Evolutionary conservation across 1,140 invertebrate genomes (phyloP), one percentile per base, ranked within the genome.

Genomic region (Lysiphlebus fabarum): DNA sequence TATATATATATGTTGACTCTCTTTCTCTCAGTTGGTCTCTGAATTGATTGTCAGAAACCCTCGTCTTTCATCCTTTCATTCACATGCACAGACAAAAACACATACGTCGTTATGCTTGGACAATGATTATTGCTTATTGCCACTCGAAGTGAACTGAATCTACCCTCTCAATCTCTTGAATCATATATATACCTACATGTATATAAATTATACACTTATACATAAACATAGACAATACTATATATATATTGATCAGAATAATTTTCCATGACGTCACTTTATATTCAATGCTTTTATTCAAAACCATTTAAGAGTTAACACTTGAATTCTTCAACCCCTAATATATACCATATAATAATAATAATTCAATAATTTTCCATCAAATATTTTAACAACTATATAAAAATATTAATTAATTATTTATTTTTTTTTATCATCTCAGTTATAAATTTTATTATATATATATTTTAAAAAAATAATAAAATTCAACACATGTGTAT

Each of bases 51-150:
- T 51, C n/a, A 51, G 49, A 36, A 14, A 33, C 49, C 49, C 36
- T 51, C 49, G 34, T 36, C 49, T 36, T 37, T 51, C 49, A 34
- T 12, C 38, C 49, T 34, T 36, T 51, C 33, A 7, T 37, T 4
- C 38, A 8, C 38, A 8, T 26, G 17, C 17, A 26, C 17, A 26
- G 17, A 26, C 17, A 26, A 26, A 26, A 26, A 26, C 38, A 8
- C 38, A 40, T 40, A 40, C 49, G 34, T n/a, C 49, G 34, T n/a
- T 37, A 37, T 53, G 58, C 51, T 49, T 55, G 63, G 63, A 64
- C 63, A 64, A 64, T 64, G 63, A 56, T 64, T 64, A 64, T 64
- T 64, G 63, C 63, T 59, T 64, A 64, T 64, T 64, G 63, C 63
- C 63, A 64, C 63, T 64, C 63, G 59, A 64, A 48, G 59, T 57